Evolutionary conservation across 2,888 invertebrate genomes (phyloP).

Genomic region (Oscheius myriophilus): DNA sequence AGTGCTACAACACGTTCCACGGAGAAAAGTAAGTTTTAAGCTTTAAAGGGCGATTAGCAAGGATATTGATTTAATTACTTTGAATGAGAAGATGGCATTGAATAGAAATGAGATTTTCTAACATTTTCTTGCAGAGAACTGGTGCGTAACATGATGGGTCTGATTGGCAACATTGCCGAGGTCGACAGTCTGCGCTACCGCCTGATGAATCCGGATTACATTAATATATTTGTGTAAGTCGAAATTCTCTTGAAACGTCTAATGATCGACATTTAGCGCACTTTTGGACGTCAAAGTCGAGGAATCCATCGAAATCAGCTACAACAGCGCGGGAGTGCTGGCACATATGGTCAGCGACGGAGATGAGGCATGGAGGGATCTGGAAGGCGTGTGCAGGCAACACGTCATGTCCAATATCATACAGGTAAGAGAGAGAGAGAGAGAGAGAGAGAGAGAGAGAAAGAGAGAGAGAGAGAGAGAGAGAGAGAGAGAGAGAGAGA

Average conservation of each 20-base stretch:
- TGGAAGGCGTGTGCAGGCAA: slow-evolving; percentile 37
- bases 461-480: neutral
- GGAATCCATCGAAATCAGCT: slow-evolving; percentile 89
- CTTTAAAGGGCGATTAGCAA: no score
- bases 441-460: neutral
- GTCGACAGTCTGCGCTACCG: slow-evolving; percentile 83
- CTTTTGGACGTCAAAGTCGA: slow-evolving; percentile 83
- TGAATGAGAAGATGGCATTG: no score
- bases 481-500: neutral
- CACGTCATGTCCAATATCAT: slow-evolving; percentile 64
- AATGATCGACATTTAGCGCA: slow-evolving; percentile 75
- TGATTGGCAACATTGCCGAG: slow-evolving; percentile 91
- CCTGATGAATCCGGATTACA: slow-evolving; percentile 85
- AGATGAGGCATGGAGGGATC: slow-evolving; percentile 80
- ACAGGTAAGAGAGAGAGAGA: slow-evolving; percentile 36
- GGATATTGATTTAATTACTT: slow-evolving; percentile 11
- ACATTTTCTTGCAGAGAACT: slow-evolving; percentile 80
- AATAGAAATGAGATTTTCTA: no score
- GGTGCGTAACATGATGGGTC: slow-evolving; percentile 96
- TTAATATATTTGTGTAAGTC: slow-evolving; percentile 80
- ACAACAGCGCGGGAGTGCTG: slow-evolving; percentile 79
- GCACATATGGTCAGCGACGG: slow-evolving; percentile 95
- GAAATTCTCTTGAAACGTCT: neutral
- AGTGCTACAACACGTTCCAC: slow-evolving; percentile 81
- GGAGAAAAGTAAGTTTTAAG: slow-evolving; percentile 32